Base-by-base conservation (phyloP, 2,888 invertebrate genomes). In the Dugesia japonica region DNA sequence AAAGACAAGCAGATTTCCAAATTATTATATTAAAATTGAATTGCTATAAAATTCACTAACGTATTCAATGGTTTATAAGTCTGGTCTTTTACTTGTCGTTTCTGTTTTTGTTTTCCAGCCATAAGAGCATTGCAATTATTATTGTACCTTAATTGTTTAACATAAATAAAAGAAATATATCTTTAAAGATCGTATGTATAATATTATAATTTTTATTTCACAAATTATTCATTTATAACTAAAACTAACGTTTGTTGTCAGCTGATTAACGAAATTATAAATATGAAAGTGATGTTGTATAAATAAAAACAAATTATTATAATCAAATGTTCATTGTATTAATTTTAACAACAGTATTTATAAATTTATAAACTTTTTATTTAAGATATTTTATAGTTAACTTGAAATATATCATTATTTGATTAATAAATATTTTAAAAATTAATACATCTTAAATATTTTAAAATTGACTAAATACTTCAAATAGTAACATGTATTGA, bases 201-300 rank as follows among this genome's bases (percentile, higher is more conserved):
- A 56, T 23, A 56, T 20, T 56, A 1, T 56, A 20, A 56, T 9
- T 20, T 56, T 23, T 9, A 9, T 13, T 56, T 56, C 17, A 23
- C 4, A 56, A 56, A 13, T 20, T 9, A 13, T 20, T 56, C 4
- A 23, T 56, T 20, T 56, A n/a, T 23, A 56, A n/a, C 7, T n/a
- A 56, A 56, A 56, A 13, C 56, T 56, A 20, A 56, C 56, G 56
- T 56, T 56, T 56, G 56, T 56, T 56, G 56, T 56, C 56, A 56
- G 56, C 56, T 56, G 56, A 56, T 56, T 56, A 56, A 56, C 56
- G 56, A 56, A 56, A 56, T 56, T 56, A 56, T 56, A 56, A 56
- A 56, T 56, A 56, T 56, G 56, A 56, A 56, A 56, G 56, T 56
- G 56, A 56, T 56, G 56, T 56, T 56, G 56, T n/a, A 56, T 56